A percentile compares a stretch with the other conserved stretches of the same genome.
Conservation (phyloP, 35 echinoderm and acorn worm genomes). For the Lytechinus pictus region DNA sequence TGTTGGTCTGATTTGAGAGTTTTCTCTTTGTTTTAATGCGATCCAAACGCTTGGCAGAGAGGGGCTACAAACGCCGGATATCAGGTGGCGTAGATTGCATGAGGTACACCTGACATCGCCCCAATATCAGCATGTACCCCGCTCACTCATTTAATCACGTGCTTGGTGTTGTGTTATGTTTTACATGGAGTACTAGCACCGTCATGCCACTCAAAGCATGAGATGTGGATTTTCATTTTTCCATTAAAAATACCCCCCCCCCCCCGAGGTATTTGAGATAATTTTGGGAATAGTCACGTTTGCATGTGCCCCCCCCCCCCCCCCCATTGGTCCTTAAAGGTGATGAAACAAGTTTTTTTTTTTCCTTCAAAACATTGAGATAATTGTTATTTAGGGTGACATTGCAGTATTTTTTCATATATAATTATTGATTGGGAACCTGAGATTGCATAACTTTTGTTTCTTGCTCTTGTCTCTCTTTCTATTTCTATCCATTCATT, state of each 20-base stretch:
- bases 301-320: neutral
- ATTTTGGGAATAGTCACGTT: neutral
- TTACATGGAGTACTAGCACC: neutral
- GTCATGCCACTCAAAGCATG: neutral
- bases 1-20: neutral
- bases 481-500: no score
- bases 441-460: neutral
- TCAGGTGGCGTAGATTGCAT: conserved; percentile 52
- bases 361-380: neutral
- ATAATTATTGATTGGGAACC: neutral
- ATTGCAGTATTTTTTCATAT: no score
- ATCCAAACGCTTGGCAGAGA: neutral
- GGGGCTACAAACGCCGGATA: conserved; percentile 27
- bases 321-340: neutral
- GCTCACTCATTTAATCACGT: neutral
- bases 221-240: neutral
- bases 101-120: conserved; percentile 23
- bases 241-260: neutral
- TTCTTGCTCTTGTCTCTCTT: neutral
- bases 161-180: neutral
- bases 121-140: neutral
- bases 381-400: no score
- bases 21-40: conserved; percentile 3
- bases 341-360: neutral
- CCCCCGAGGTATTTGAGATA: neutral